Evolutionary conservation across 2,797 vertebrate genomes (phyloP).

Genomic region (Anguilla marmorata): DNA sequence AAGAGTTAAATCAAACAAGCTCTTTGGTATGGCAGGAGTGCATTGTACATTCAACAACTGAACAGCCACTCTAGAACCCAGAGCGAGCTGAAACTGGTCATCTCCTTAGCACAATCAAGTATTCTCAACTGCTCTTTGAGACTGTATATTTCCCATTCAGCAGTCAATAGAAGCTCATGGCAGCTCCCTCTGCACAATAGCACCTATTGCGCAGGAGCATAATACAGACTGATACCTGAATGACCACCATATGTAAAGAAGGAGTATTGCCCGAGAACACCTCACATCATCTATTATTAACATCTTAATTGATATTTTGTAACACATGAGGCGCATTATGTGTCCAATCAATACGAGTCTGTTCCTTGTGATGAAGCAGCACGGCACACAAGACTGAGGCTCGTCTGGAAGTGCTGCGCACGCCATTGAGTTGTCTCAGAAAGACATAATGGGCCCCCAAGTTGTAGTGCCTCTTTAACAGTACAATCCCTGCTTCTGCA

Average conservation of each 20-base stretch:
- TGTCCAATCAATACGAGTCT: conserved; percentile 7
- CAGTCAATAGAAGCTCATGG: not conserved
- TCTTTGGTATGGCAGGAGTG: not conserved
- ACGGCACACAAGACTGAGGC: not conserved
- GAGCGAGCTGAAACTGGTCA: not conserved
- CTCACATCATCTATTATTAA: conserved; percentile 4
- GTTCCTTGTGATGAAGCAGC: not conserved
- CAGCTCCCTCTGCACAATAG: not conserved
- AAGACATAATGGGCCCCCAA: conserved; percentile 43
- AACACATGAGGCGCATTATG: conserved; percentile 14
- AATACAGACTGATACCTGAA: not conserved
- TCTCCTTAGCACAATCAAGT: not conserved
- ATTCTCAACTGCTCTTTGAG: not conserved
- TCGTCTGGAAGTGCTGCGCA: not conserved
- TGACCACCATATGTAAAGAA: not conserved
- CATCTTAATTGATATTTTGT: conserved; percentile 16
- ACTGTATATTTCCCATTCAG: not conserved
- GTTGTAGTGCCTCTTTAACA: conserved; percentile 52
- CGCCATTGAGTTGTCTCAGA: not conserved
- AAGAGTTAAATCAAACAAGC: not conserved
- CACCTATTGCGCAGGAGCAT: not conserved
- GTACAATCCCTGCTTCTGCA: conserved; percentile 52
- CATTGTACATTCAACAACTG: not conserved
- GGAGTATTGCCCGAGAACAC: not conserved
- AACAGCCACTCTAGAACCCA: not conserved